Percentiles rank a stretch among this genome's conserved stretches.
Conservation (phyloP, 2,888 invertebrate species). For the Lasioglossum malachurum region DNA sequence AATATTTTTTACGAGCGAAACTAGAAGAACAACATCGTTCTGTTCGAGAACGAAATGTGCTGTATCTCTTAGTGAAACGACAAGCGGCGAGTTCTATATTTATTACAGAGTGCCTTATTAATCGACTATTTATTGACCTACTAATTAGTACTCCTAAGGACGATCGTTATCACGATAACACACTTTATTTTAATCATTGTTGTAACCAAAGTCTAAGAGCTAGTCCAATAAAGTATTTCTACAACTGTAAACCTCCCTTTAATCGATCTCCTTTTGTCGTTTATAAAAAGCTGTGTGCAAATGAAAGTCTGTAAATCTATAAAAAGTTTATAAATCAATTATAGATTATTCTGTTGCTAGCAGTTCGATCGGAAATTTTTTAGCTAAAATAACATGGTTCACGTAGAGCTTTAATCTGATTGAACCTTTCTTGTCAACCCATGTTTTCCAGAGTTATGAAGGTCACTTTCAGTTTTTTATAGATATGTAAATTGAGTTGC, state of each 20-base stretch:
- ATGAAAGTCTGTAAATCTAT: too few relatives aligned
- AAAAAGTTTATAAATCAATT: not conserved
- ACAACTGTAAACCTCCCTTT: constrained; percentile 31
- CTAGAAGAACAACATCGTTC: constrained; percentile 10
- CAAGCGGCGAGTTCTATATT: constrained; percentile 57
- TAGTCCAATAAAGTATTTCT: constrained; percentile 72
- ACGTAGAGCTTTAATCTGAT: too few relatives aligned
- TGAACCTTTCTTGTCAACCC: too few relatives aligned
- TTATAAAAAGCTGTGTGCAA: not conserved
- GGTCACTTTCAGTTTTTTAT: too few relatives aligned
- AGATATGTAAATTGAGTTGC: too few relatives aligned
- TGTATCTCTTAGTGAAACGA: not conserved
- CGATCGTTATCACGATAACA: constrained; percentile 36
- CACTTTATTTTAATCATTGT: constrained; percentile 45
- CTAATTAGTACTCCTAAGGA: constrained; percentile 38
- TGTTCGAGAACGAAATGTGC: constrained; percentile 10
- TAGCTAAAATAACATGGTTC: too few relatives aligned
- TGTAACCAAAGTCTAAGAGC: constrained; percentile 65
- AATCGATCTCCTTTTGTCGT: not conserved
- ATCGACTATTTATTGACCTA: constrained; percentile 63
- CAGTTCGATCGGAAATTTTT: too few relatives aligned
- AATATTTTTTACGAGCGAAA: not conserved
- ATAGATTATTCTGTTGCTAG: too few relatives aligned
- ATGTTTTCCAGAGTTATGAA: too few relatives aligned
- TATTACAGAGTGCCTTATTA: constrained; percentile 72